Evolutionary conservation across 2,797 vertebrate species (phyloP).

Genomic region (Sebastes matsubarae): DNA sequence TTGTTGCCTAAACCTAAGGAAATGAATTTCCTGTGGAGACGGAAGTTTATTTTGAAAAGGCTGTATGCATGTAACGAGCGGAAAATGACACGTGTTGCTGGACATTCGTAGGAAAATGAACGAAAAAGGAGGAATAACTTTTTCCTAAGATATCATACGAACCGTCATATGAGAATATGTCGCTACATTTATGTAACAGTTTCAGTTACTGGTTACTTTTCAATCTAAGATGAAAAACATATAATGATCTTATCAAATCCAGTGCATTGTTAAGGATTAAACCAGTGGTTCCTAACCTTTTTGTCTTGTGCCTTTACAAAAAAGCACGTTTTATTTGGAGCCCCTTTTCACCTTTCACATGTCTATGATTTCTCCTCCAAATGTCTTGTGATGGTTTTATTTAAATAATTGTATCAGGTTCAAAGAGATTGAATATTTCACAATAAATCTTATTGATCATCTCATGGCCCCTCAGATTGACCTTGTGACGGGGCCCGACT

Average conservation of each 20-base stretch:
- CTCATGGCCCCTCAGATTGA: background rate
- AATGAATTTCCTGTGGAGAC: too few relatives aligned
- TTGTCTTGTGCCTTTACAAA: background rate
- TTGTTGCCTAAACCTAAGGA: too few relatives aligned
- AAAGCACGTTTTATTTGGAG: background rate
- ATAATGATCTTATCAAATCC: background rate
- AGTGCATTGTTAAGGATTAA: background rate
- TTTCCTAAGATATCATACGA: too few relatives aligned
- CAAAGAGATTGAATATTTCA: background rate
- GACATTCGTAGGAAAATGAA: too few relatives aligned
- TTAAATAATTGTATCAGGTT: background rate
- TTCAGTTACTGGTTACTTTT: background rate
- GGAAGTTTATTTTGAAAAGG: too few relatives aligned
- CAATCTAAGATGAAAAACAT: background rate
- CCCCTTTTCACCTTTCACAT: background rate
- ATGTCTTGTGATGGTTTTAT: background rate
- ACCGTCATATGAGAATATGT: fast-evolving
- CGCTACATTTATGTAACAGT: background rate
- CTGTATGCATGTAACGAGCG: too few relatives aligned
- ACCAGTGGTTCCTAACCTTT: background rate
- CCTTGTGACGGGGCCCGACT: background rate
- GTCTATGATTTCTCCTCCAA: background rate
- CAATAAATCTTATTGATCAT: background rate
- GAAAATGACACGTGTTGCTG: too few relatives aligned
- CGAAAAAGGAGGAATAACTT: too few relatives aligned